Percentiles rank a stretch among this genome's conserved stretches.
phyloP scores from a whole-genome alignment of 1,140 invertebrate genomes.

The Ceratina japonica region DNA sequence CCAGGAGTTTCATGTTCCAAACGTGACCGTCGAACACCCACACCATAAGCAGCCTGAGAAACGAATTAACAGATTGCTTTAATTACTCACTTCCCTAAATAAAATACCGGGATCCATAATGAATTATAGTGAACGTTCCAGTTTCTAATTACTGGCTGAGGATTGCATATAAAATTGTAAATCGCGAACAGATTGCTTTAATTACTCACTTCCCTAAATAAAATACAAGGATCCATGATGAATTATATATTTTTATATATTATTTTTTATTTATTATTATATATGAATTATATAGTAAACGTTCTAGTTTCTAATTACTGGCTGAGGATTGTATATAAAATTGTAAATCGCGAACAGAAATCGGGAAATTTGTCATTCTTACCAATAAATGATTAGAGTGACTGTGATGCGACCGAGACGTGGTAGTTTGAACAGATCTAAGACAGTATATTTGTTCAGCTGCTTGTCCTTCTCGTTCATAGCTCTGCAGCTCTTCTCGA shows the following conservation, averaged over 20 bases:
- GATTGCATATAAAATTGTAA: background rate
- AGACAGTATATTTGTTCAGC: slow-evolving; percentile 85
- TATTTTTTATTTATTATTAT: no score
- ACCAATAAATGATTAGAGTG: slow-evolving; percentile 89
- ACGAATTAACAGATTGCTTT: background rate
- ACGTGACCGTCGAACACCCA: slow-evolving; percentile 93
- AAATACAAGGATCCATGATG: no score
- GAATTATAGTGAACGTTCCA: no score
- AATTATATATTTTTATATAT: no score
- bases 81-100: no score
- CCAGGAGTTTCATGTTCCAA: slow-evolving; percentile 89
- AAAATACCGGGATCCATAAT: no score
- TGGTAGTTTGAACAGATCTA: slow-evolving; percentile 88
- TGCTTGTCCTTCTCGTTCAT: slow-evolving; percentile 84
- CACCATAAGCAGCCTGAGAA: slow-evolving; percentile 86
- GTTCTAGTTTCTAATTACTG: no score
- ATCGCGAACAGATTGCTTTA: background rate
- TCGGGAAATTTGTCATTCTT: slow-evolving; percentile 39
- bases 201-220: no score
- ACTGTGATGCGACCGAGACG: slow-evolving; percentile 86
- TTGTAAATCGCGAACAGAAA: background rate
- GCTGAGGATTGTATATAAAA: background rate
- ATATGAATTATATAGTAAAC: no score
- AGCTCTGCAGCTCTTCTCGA: slow-evolving; percentile 84
- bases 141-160: background rate